These are phyloP conservation scores for Excalfactoria chinensis DNA, from an alignment of 2,113 vertebrate species.

Conservation along the genomic window DNA sequence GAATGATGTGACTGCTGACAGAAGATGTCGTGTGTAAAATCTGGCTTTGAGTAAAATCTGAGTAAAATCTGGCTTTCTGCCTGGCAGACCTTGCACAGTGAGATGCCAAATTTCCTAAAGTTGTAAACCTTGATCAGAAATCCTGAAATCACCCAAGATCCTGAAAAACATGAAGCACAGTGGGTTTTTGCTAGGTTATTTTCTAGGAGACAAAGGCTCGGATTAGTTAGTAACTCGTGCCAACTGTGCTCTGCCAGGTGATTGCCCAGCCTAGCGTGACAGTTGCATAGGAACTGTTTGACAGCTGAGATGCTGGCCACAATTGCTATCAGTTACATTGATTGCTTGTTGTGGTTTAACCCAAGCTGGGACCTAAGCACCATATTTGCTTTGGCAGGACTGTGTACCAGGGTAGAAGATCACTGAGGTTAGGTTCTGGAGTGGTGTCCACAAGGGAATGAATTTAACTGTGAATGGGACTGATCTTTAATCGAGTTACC, in stretches of 20 bases:
- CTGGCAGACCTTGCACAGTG: not conserved
- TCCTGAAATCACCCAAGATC: not conserved
- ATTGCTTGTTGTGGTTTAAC: not conserved
- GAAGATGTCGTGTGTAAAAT: not conserved
- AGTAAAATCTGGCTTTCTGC: not conserved
- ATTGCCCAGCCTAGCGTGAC: not conserved
- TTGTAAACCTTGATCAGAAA: not conserved
- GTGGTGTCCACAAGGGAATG: not conserved
- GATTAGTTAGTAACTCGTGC: not conserved
- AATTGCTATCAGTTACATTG: not conserved
- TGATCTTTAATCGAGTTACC: not conserved
- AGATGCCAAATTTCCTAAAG: not conserved
- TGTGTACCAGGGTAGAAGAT: not conserved
- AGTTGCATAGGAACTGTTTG: not conserved
- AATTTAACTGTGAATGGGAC: not conserved
- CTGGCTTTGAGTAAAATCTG: not conserved
- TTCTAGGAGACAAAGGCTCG: not conserved
- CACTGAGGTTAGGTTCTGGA: not conserved
- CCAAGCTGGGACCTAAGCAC: not conserved
- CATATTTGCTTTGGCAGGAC: not conserved
- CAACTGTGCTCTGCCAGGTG: not conserved
- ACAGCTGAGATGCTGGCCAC: not conserved
- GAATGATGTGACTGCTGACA: not conserved
- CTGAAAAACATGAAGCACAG: not conserved
- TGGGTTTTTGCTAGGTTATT: not conserved